A percentile compares a stretch with the other conserved stretches of the same genome.
phyloP scores from a whole-genome alignment of 2,113 vertebrate genomes.

The Mobula birostris region DNA sequence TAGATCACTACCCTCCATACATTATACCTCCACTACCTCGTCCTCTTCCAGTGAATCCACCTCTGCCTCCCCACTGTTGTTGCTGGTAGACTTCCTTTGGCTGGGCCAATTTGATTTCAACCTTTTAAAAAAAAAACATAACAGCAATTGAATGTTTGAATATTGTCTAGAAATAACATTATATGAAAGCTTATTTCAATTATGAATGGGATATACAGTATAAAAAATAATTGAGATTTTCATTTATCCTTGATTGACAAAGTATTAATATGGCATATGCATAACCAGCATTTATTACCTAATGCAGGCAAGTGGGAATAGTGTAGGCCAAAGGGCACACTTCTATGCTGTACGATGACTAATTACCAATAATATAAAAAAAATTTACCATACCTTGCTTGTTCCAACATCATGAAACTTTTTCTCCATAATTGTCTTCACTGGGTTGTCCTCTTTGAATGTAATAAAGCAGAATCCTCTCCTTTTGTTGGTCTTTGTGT shows the following conservation, averaged over 20 bases:
- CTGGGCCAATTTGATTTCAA: conserved; percentile 34
- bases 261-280: not conserved
- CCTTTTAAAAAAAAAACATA: conserved; percentile 30
- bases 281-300: not conserved
- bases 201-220: no score
- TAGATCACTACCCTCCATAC: conserved; percentile 52
- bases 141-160: not conserved
- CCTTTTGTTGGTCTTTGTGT: conserved; percentile 38
- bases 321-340: no score
- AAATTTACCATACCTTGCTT: conserved; percentile 33
- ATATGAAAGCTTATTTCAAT: not conserved
- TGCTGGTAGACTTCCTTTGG: conserved; percentile 48
- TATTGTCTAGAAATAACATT: not conserved
- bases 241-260: not conserved
- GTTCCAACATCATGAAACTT: conserved; percentile 40
- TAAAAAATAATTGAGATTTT: not conserved
- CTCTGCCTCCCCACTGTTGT: conserved; percentile 69
- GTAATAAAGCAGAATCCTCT: conserved; percentile 39
- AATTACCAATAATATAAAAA: not conserved
- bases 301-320: no score
- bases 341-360: no score
- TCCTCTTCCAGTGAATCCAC: conserved; percentile 64
- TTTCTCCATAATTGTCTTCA: conserved; percentile 38
- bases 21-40: conserved; percentile 68
- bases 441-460: conserved; percentile 37